Percentiles rank a stretch among this genome's conserved stretches.
phyloP scores from a whole-genome alignment of 2,888 invertebrate genomes.

The Agrochola litura region DNA sequence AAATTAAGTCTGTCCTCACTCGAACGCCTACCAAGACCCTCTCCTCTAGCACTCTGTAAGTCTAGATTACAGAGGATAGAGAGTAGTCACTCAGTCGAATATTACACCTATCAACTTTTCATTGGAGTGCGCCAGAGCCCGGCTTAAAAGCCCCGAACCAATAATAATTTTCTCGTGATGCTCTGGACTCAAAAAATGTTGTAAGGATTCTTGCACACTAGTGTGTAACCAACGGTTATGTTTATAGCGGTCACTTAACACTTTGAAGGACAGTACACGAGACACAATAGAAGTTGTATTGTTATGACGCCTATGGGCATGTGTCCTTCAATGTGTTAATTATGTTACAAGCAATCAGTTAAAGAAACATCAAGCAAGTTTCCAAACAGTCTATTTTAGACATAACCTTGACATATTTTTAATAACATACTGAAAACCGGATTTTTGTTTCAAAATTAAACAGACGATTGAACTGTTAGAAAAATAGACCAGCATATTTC shows the following conservation, averaged over 20 bases:
- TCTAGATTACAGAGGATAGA: conserved; percentile 4
- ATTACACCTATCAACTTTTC: conserved; percentile 46
- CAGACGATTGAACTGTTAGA: not conserved
- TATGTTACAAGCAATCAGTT: not conserved
- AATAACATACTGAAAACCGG: too few species aligned
- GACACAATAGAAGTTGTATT: too few species aligned
- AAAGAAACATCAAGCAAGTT: not conserved
- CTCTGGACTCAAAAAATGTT: conserved; percentile 15
- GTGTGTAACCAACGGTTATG: not conserved
- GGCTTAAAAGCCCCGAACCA: conserved; percentile 55
- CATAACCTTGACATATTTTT: too few species aligned
- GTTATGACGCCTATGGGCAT: too few species aligned
- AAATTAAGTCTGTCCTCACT: conserved; percentile 11
- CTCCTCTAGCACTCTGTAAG: not conserved
- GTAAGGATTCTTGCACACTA: conserved; percentile 25
- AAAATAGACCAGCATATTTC: not conserved
- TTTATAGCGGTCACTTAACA: not conserved
- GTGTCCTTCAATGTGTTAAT: too few species aligned
- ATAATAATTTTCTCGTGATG: conserved; percentile 43
- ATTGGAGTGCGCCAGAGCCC: conserved; percentile 31
- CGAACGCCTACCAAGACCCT: not conserved
- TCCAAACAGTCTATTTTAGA: not conserved
- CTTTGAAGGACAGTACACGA: too few species aligned
- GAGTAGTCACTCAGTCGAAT: conserved; percentile 16
- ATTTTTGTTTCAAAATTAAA: not conserved